Evolutionary conservation across 1,140 invertebrate genomes (phyloP).

Genomic region (Cephus cinctus): DNA sequence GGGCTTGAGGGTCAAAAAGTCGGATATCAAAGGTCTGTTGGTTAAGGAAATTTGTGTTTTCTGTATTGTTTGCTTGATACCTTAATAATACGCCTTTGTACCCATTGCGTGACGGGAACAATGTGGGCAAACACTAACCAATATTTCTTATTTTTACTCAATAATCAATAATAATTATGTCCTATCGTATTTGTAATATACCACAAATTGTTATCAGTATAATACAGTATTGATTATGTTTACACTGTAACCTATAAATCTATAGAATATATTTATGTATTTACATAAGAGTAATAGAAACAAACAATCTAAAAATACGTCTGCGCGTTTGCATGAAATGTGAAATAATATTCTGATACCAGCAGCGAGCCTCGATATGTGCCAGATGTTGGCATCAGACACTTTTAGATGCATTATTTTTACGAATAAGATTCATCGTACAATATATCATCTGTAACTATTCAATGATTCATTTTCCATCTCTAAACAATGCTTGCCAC

Average conservation of each 20-base stretch:
- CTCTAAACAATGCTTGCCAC: neutral
- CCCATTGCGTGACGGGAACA: conserved; percentile 22
- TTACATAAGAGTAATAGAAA: conserved; percentile 39
- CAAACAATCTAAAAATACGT: conserved; percentile 26
- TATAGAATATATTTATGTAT: conserved; percentile 50
- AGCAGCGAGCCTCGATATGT: neutral
- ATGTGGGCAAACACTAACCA: conserved; percentile 26
- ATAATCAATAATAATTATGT: conserved; percentile 38
- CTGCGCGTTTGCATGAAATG: conserved; percentile 23
- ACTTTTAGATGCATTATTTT: neutral
- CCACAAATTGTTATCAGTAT: conserved; percentile 49
- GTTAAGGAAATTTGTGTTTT: conserved; percentile 24
- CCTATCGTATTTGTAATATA: conserved; percentile 35
- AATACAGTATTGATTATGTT: conserved; percentile 52
- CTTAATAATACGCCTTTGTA: conserved; percentile 29
- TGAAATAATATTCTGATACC: conserved; percentile 15
- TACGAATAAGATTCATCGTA: no score
- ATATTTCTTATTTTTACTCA: conserved; percentile 33
- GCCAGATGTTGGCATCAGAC: neutral
- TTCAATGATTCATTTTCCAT: no score
- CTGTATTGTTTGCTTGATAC: conserved; percentile 29
- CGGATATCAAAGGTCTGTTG: conserved; percentile 2
- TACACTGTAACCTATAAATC: conserved; percentile 46
- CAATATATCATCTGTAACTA: no score
- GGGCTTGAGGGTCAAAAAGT: no score